Percentiles rank a stretch among this genome's conserved stretches.
Evolutionary conservation across 2,888 invertebrate species (phyloP).

Genomic region (Metallyticus violacea): DNA sequence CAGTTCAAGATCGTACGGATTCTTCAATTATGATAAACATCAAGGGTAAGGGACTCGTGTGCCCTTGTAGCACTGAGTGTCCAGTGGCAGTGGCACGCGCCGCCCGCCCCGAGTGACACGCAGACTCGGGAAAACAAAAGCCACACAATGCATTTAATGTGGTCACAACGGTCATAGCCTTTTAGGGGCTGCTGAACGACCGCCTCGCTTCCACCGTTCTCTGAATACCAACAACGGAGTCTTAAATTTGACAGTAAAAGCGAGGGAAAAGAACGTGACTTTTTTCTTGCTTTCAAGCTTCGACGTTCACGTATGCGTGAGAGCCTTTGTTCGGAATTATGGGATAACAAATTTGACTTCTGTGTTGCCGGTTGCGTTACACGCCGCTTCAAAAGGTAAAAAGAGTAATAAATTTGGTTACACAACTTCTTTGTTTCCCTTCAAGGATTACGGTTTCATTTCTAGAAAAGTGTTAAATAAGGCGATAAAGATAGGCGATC

Average conservation of each 20-base stretch:
- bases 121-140: not conserved
- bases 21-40: too few species aligned
- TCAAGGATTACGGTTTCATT: not conserved
- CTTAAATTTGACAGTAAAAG: not conserved
- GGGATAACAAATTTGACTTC: not conserved
- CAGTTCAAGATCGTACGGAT: too few species aligned
- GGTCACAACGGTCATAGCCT: not conserved
- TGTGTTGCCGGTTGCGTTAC: not conserved
- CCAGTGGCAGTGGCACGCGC: not conserved
- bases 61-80: not conserved
- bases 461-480: too few species aligned
- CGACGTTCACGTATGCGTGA: not conserved
- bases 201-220: not conserved
- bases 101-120: not conserved
- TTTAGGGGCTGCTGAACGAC: not conserved
- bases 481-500: too few species aligned
- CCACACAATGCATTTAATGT: not conserved
- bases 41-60: not conserved
- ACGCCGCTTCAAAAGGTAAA: not conserved
- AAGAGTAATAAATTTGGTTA: not conserved
- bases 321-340: not conserved
- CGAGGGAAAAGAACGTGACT: not conserved
- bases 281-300: not conserved
- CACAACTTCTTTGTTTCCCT: not conserved
- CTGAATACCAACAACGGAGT: not conserved